Conservation (phyloP, 2,797 vertebrate genomes). For the Anomalospiza imberbis region DNA sequence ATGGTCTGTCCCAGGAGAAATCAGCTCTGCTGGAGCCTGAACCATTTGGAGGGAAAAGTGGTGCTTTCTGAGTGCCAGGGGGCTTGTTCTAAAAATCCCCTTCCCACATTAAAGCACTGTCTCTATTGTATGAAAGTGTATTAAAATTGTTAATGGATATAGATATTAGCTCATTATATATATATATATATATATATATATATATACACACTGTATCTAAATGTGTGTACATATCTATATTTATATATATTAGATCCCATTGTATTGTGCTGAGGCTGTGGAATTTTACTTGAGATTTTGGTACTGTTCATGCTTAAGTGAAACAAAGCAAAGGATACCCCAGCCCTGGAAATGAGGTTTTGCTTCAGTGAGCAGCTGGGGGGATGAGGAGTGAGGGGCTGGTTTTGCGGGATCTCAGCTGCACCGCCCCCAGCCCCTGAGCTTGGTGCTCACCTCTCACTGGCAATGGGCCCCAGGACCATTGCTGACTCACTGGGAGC, state of each 20-base stretch:
- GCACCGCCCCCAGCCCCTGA: not conserved
- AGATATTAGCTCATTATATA: not conserved
- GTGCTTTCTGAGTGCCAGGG: not conserved
- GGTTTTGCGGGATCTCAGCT: rapidly evolving
- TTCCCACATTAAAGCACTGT: not conserved
- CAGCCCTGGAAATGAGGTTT: not conserved
- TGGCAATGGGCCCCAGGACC: not conserved
- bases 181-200: not conserved
- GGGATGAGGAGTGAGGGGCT: not conserved
- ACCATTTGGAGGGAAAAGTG: not conserved
- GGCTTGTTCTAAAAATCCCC: not conserved
- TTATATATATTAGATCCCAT: not conserved
- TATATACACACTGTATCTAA: not conserved
- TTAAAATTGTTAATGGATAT: not conserved
- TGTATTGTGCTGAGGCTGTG: not conserved
- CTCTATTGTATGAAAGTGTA: not conserved
- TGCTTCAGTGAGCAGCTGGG: not conserved
- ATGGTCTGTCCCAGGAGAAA: not conserved
- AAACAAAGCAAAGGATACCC: not conserved
- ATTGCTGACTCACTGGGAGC: not conserved
- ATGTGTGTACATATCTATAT: not conserved
- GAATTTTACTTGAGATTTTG: not conserved
- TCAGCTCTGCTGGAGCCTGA: not conserved
- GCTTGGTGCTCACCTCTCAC: not conserved
- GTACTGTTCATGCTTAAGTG: not conserved